These are phyloP conservation scores for Sebastes vulpes DNA, from an alignment of 2,797 vertebrate genomes.

Conservation along the genomic window DNA sequence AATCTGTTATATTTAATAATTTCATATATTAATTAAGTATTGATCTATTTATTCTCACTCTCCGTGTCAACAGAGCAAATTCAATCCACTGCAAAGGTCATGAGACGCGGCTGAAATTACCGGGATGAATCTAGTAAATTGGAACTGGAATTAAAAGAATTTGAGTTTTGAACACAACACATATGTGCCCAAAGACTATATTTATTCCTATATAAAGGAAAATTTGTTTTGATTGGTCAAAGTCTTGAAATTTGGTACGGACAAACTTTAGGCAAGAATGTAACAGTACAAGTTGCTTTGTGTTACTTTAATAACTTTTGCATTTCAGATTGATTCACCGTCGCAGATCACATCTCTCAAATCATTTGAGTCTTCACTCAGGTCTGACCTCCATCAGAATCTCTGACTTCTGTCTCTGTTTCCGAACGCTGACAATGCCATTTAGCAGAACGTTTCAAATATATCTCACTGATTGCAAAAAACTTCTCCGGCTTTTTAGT, in stretches of 20 bases:
- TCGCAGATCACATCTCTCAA: constrained; percentile 36
- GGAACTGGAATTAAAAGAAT: neutral
- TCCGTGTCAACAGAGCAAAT: neutral
- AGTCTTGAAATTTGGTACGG: too few species aligned
- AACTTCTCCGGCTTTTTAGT: constrained; percentile 73
- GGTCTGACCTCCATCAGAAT: constrained; percentile 55
- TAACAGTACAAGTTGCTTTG: neutral
- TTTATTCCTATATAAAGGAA: too few species aligned
- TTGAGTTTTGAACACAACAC: neutral
- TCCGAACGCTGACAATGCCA: constrained; percentile 57
- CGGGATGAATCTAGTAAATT: neutral
- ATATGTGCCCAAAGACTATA: too few species aligned
- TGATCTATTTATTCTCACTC: neutral
- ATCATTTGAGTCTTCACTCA: constrained; percentile 41
- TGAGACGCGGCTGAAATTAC: neutral
- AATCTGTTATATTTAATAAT: neutral
- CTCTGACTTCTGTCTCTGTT: constrained; percentile 60
- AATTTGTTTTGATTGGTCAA: too few species aligned
- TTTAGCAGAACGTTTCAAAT: constrained; percentile 52
- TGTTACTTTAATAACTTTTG: neutral
- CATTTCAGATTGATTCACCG: neutral
- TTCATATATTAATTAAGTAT: neutral
- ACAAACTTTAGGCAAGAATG: too few species aligned
- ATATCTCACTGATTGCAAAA: constrained; percentile 75
- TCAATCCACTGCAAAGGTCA: neutral